These are phyloP conservation scores for Lepidurus apus DNA, from an alignment of 1,140 invertebrate genomes.

Conservation along the genomic window DNA sequence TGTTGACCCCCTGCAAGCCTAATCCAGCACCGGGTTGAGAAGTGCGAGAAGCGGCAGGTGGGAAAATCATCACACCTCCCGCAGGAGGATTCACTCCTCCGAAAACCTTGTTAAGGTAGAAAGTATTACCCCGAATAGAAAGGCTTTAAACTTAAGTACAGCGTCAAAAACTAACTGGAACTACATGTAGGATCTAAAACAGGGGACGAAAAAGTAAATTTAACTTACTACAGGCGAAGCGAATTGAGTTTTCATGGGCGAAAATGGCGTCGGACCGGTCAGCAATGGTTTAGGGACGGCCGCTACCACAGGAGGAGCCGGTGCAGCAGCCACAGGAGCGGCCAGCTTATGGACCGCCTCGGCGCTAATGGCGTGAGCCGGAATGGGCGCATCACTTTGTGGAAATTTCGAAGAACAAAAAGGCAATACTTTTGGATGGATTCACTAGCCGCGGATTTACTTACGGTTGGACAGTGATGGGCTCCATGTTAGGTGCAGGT, in stretches of 20 bases:
- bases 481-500: slow-evolving; percentile 64
- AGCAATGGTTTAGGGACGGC: not conserved
- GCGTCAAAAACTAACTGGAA: not conserved
- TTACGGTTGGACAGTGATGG: slow-evolving; percentile 71
- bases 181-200: not conserved
- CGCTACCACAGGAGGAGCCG: not conserved
- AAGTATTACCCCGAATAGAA: not conserved
- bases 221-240: not conserved
- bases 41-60: slow-evolving; percentile 27
- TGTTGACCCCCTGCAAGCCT: not conserved
- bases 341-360: slow-evolving; percentile 23
- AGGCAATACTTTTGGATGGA: not conserved
- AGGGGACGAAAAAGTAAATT: not conserved
- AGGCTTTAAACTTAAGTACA: not conserved
- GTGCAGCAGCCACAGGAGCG: slow-evolving; percentile 25
- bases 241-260: not conserved
- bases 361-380: slow-evolving; percentile 23
- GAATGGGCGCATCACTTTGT: slow-evolving; percentile 29
- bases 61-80: slow-evolving; percentile 33
- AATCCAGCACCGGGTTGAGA: slow-evolving; percentile 19
- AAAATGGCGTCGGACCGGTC: slow-evolving; percentile 1
- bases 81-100: slow-evolving; percentile 31
- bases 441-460: slow-evolving; percentile 1
- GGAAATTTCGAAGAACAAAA: not conserved
- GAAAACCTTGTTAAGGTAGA: slow-evolving; percentile 16